Conservation (phyloP, 1,140 invertebrate species). For the Phortica variegata region DNA sequence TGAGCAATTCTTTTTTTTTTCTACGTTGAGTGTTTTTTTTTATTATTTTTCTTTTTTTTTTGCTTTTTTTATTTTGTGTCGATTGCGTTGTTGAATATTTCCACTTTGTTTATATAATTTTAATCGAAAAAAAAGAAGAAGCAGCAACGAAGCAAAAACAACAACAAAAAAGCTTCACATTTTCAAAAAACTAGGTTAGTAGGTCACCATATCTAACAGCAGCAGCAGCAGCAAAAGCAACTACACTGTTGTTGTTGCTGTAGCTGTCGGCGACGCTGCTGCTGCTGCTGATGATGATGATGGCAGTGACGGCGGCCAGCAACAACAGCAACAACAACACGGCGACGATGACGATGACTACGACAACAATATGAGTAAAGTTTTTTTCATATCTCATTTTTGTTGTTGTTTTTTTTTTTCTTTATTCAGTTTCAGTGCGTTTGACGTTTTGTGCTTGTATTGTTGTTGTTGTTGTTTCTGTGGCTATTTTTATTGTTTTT, state of each 20-base stretch:
- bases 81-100: conserved; percentile 56
- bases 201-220: conserved; percentile 57
- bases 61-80: conserved; percentile 42
- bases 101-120: conserved; percentile 56
- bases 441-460: conserved; percentile 6
- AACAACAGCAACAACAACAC: too few relatives aligned
- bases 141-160: conserved; percentile 18
- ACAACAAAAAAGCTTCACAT: conserved; percentile 41
- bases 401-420: conserved; percentile 5
- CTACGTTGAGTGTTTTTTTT: conserved; percentile 20
- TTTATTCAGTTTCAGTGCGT: too few relatives aligned
- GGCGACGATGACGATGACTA: too few relatives aligned
- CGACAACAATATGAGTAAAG: too few relatives aligned
- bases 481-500: conserved; percentile 15
- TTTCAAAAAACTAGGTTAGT: conserved; percentile 56
- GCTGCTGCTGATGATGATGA: too few relatives aligned
- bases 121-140: conserved; percentile 47
- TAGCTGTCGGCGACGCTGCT: conserved; percentile 15
- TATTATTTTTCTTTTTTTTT: conserved; percentile 28
- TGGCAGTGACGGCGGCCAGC: conserved; percentile 32
- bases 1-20: too few relatives aligned
- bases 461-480: conserved; percentile 7
- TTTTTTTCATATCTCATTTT: conserved; percentile 21
- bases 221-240: conserved; percentile 15
- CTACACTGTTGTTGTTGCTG: conserved; percentile 9